These are phyloP conservation scores for Urocitellus parryii DNA, from an alignment of 2,113 vertebrate genomes.

Conservation along the genomic window DNA sequence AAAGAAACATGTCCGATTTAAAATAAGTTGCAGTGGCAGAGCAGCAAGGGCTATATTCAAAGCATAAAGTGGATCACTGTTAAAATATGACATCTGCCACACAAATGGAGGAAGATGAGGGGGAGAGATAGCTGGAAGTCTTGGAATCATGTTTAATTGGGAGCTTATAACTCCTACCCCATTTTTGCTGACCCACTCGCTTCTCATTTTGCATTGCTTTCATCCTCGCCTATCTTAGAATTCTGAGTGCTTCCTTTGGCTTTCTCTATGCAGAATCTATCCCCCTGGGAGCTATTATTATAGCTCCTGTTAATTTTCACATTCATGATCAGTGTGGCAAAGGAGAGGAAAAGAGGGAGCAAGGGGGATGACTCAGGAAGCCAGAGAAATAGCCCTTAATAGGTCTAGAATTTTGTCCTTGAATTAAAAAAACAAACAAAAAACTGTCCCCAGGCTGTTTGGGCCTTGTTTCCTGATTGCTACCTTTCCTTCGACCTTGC, in stretches of 20 bases:
- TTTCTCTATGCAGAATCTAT: constrained; percentile 56
- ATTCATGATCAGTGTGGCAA: constrained; percentile 60
- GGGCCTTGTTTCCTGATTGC: constrained; percentile 47
- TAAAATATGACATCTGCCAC: not conserved
- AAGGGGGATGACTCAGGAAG: constrained; percentile 63
- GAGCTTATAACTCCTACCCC: not conserved
- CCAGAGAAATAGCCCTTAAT: constrained; percentile 65
- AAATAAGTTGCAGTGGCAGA: too few species aligned
- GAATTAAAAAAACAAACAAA: constrained; percentile 55
- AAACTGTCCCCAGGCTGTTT: not conserved
- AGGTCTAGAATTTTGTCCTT: constrained; percentile 53
- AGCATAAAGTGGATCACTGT: too few species aligned
- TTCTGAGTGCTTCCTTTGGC: constrained; percentile 52
- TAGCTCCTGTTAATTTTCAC: constrained; percentile 64
- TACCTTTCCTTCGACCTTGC: constrained; percentile 52
- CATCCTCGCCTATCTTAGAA: constrained; percentile 42
- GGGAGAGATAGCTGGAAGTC: constrained; percentile 43
- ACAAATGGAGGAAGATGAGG: not conserved
- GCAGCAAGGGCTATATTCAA: too few species aligned
- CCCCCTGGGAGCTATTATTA: constrained; percentile 50
- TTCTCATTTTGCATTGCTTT: constrained; percentile 56
- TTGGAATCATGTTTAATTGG: constrained; percentile 2
- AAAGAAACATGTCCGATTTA: too few species aligned
- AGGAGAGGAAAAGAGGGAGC: constrained; percentile 60
- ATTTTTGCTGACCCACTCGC: not conserved